Evolutionary conservation across 2,888 invertebrate species (phyloP).

Genomic region (Drosophila atripex): DNA sequence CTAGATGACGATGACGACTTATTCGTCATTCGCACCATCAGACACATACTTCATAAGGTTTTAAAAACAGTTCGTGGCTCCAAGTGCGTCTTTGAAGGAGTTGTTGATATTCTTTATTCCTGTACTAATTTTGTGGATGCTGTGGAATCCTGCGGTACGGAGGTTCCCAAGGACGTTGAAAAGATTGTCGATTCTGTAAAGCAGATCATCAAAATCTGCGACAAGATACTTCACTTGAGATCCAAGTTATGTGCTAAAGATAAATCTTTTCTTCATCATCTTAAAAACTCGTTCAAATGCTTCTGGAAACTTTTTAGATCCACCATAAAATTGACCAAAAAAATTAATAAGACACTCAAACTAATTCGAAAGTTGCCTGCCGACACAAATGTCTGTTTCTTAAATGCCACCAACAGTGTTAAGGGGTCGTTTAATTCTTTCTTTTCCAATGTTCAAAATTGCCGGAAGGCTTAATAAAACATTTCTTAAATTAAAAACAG

Average conservation of each 20-base stretch:
- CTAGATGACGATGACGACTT: neutral
- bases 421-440: constrained; percentile 38
- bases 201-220: constrained; percentile 51
- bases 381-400: constrained; percentile 52
- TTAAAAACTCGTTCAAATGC: constrained; percentile 35
- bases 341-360: constrained; percentile 45
- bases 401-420: constrained; percentile 44
- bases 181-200: constrained; percentile 53
- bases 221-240: constrained; percentile 28
- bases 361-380: constrained; percentile 55
- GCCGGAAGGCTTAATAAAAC: constrained; percentile 17
- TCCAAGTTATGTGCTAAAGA: constrained; percentile 1
- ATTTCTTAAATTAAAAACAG: neutral
- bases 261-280: neutral
- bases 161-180: constrained; percentile 61
- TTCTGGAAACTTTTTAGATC: constrained; percentile 26
- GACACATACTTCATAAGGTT: neutral
- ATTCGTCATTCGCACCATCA: neutral
- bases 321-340: constrained; percentile 34
- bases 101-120: constrained; percentile 34
- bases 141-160: constrained; percentile 50
- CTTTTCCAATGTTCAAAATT: constrained; percentile 46
- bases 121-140: constrained; percentile 53
- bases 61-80: constrained; percentile 5
- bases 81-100: constrained; percentile 60